Percentiles rank a stretch among this genome's conserved stretches.
phyloP scores from a whole-genome alignment of 2,888 invertebrate genomes.

The Sycophila texana region DNA sequence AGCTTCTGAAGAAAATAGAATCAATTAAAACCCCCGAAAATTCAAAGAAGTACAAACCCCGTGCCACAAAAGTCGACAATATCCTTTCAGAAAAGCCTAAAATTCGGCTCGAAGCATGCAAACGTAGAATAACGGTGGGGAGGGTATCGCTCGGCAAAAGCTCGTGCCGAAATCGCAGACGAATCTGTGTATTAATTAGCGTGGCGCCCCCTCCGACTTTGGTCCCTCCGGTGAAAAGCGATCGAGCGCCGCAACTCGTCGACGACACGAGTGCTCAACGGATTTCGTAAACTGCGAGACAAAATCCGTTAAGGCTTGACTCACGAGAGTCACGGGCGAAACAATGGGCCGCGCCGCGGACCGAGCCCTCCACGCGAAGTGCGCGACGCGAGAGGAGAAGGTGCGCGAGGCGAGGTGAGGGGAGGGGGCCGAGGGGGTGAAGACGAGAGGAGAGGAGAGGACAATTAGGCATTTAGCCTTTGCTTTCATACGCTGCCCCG shows the following conservation, averaged over 20 bases:
- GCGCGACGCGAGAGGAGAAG: slow-evolving; percentile 23
- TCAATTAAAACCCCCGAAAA: no score
- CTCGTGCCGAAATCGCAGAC: not conserved
- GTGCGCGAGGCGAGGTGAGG: slow-evolving; percentile 28
- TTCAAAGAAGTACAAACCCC: no score
- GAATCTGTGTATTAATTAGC: slow-evolving; percentile 46
- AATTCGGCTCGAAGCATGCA: no score
- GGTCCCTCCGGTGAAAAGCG: slow-evolving; percentile 50
- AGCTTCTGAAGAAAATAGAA: no score
- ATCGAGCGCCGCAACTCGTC: slow-evolving; percentile 57
- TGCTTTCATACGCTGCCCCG: not conserved
- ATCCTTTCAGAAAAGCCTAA: no score
- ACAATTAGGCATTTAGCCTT: slow-evolving; percentile 65
- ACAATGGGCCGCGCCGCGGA: slow-evolving; percentile 66
- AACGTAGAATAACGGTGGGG: not conserved
- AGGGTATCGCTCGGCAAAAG: not conserved
- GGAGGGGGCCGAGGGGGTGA: slow-evolving; percentile 47
- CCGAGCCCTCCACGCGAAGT: slow-evolving; percentile 60
- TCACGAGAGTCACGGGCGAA: slow-evolving; percentile 66
- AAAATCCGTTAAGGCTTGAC: slow-evolving; percentile 74
- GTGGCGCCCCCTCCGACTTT: not conserved
- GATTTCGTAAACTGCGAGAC: slow-evolving; percentile 71
- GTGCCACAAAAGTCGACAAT: no score
- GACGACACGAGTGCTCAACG: slow-evolving; percentile 64
- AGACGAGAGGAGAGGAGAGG: slow-evolving; percentile 60